phyloP scores from a whole-genome alignment of 1,140 invertebrate genomes.

The Heliothis subflexa region DNA sequence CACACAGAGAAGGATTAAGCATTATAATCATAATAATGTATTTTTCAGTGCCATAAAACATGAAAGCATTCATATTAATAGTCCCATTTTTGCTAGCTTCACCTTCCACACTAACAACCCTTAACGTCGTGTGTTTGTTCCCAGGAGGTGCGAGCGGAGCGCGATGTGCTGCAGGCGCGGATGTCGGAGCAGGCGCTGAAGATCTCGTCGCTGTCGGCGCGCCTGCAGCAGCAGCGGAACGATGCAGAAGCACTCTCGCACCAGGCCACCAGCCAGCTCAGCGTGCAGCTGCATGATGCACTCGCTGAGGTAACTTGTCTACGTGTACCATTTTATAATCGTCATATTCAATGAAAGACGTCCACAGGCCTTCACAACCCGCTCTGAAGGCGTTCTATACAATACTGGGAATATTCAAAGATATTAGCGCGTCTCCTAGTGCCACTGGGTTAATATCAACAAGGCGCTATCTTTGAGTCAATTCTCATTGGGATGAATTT shows the following conservation, averaged over 20 bases:
- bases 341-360: no score
- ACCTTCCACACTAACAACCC: background rate
- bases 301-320: constrained; percentile 76
- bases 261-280: constrained; percentile 88
- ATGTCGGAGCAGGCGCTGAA: constrained; percentile 92
- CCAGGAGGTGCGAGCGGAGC: constrained; percentile 92
- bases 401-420: no score
- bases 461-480: no score
- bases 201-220: constrained; percentile 91
- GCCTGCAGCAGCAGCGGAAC: constrained; percentile 92
- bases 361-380: no score
- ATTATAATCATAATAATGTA: background rate
- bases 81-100: background rate
- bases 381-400: no score
- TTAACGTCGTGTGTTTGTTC: background rate
- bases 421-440: no score
- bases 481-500: no score
- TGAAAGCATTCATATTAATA: constrained; percentile 13
- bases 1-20: no score
- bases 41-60: background rate
- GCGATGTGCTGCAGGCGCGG: constrained; percentile 92
- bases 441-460: no score
- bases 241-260: constrained; percentile 90
- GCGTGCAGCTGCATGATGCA: constrained; percentile 89
- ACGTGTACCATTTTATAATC: no score